Evolutionary conservation across 2,888 invertebrate genomes (phyloP).

Genomic region (Gnatocerus cornutus): DNA sequence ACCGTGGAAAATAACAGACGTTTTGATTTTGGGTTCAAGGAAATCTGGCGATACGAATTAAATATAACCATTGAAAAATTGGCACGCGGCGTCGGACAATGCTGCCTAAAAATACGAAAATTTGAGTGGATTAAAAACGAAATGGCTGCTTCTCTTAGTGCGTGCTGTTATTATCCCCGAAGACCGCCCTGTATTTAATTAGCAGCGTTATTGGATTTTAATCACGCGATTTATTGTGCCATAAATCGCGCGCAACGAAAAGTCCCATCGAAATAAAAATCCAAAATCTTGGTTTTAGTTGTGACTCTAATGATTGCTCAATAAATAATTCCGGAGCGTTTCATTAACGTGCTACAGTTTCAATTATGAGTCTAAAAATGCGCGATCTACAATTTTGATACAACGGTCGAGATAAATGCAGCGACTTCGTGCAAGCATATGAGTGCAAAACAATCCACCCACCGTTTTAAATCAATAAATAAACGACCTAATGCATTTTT

Average conservation of each 20-base stretch:
- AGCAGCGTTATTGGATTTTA: conserved; percentile 36
- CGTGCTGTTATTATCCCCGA: conserved; percentile 5
- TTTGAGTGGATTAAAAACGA: not conserved
- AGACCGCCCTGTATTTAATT: conserved; percentile 26
- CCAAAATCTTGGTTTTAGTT: conserved; percentile 22
- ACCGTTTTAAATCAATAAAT: conserved; percentile 69
- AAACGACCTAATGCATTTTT: conserved; percentile 69
- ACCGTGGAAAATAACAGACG: no score
- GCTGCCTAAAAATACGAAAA: no score
- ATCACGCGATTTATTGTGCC: conserved; percentile 22
- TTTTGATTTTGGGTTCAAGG: no score
- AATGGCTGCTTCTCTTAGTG: not conserved
- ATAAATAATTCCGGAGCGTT: conserved; percentile 48
- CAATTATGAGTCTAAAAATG: conserved; percentile 54
- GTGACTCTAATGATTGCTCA: conserved; percentile 32
- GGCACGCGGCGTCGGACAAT: conserved; percentile 2
- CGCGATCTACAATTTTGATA: conserved; percentile 46
- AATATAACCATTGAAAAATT: conserved; percentile 8
- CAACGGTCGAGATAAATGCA: conserved; percentile 39
- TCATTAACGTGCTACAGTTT: conserved; percentile 57
- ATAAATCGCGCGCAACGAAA: conserved; percentile 29
- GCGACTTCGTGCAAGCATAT: conserved; percentile 47
- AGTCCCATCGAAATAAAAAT: conserved; percentile 6
- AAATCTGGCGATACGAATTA: not conserved
- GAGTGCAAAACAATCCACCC: conserved; percentile 61